Conservation (phyloP, 2,797 vertebrate genomes). For the Coendou prehensilis region DNA sequence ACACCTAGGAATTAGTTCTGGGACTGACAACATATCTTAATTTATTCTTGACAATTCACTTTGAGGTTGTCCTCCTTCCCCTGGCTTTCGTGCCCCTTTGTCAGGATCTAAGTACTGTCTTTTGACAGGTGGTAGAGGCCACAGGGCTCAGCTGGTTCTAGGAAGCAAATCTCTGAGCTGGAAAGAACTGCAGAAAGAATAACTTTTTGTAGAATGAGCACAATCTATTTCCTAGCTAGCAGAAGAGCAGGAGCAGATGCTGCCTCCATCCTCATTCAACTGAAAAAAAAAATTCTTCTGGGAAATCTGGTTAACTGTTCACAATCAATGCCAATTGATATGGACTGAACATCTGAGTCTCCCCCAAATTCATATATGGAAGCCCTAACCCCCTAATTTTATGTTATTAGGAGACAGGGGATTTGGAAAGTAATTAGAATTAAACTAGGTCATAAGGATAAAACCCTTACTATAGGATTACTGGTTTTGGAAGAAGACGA, state of each 20-base stretch:
- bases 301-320: background rate
- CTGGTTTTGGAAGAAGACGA: background rate
- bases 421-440: background rate
- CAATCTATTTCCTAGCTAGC: background rate
- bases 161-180: slow-evolving; percentile 50
- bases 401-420: background rate
- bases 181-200: background rate
- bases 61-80: slow-evolving; percentile 33
- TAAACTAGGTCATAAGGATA: background rate
- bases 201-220: background rate
- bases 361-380: background rate
- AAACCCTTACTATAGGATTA: background rate
- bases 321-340: background rate
- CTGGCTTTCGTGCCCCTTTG: background rate
- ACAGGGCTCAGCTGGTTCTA: background rate
- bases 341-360: background rate
- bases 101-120: slow-evolving; percentile 39
- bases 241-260: background rate
- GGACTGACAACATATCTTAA: slow-evolving; percentile 74
- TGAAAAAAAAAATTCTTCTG: background rate
- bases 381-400: background rate
- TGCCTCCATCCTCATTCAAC: background rate
- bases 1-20: slow-evolving; percentile 71
- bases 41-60: slow-evolving; percentile 76
- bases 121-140: slow-evolving; percentile 15